Percentiles rank a stretch among this genome's conserved stretches.
phyloP scores from a whole-genome alignment of 2,113 vertebrate genomes.

The Mastomys coucha region DNA sequence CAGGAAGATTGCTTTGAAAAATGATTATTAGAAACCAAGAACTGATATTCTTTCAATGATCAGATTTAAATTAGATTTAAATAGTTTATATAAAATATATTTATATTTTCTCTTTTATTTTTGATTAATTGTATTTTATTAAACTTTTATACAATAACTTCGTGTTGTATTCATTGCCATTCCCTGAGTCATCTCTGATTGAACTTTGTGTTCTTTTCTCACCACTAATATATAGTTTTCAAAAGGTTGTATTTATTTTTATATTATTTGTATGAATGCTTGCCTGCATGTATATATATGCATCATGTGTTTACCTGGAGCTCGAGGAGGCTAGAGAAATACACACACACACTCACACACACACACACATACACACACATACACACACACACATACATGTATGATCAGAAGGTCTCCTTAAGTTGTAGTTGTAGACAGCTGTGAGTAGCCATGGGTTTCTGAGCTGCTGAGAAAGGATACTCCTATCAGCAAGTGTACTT shows the following conservation, averaged over 20 bases:
- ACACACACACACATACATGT: no score
- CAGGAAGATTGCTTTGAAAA: not conserved
- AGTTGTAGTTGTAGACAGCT: not conserved
- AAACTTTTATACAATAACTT: not conserved
- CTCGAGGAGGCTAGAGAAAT: not conserved
- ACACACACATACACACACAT: no score
- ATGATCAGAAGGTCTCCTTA: not conserved
- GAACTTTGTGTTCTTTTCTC: not conserved
- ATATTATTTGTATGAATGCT: not conserved
- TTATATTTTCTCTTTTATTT: not conserved
- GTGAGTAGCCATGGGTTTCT: no score
- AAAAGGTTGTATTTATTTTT: not conserved
- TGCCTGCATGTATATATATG: not conserved
- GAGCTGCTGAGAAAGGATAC: not conserved
- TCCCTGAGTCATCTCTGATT: not conserved
- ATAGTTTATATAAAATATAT: not conserved
- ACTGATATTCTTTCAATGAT: not conserved
- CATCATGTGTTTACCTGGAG: not conserved
- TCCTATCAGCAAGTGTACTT: not conserved
- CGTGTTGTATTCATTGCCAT: not conserved
- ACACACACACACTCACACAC: no score
- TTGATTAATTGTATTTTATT: not conserved
- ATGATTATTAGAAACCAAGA: not conserved
- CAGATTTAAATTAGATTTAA: not conserved
- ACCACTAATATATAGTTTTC: not conserved